Conservation (phyloP, 2,888 invertebrate species). For the Ametastegia equiseti region DNA sequence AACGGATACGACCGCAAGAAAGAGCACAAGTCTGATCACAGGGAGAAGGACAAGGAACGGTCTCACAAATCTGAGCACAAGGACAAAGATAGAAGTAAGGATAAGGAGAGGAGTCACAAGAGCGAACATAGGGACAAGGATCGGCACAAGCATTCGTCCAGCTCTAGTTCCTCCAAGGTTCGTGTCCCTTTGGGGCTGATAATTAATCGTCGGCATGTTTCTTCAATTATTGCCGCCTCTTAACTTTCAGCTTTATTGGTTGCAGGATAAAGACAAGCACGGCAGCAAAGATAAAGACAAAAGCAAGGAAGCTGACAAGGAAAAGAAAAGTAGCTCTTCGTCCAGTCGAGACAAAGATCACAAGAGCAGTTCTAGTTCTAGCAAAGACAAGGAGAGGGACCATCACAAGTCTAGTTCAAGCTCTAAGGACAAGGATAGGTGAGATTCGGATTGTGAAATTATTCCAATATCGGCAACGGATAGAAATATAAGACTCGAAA, state of each 20-base stretch:
- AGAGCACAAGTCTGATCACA: slow-evolving; percentile 79
- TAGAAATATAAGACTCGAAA: slow-evolving; percentile 12
- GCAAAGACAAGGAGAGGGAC: slow-evolving; percentile 77
- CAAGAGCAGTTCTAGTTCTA: slow-evolving; percentile 77
- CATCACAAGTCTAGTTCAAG: slow-evolving; percentile 73
- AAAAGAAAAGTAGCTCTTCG: slow-evolving; percentile 66
- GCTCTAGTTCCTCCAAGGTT: slow-evolving; percentile 67
- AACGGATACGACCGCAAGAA: slow-evolving; percentile 84
- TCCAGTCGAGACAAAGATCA: slow-evolving; percentile 78
- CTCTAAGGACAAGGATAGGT: slow-evolving; percentile 74
- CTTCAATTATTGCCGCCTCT: background rate
- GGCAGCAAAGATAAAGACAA: slow-evolving; percentile 78
- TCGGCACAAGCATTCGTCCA: slow-evolving; percentile 77
- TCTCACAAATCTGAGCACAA: slow-evolving; percentile 75
- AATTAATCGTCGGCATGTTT: background rate
- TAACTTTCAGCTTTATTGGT: background rate
- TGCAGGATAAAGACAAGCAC: slow-evolving; percentile 75
- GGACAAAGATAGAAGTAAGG: slow-evolving; percentile 75
- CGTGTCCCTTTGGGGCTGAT: no score
- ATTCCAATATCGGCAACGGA: background rate
- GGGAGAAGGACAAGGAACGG: slow-evolving; percentile 77
- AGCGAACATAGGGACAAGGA: slow-evolving; percentile 82
- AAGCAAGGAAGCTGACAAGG: slow-evolving; percentile 67
- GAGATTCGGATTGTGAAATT: slow-evolving; percentile 36
- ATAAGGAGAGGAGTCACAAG: slow-evolving; percentile 72